Percentiles rank a stretch among this genome's conserved stretches.
Conservation (phyloP, 2,888 invertebrate genomes). For the Chloroclystis v-ata region DNA sequence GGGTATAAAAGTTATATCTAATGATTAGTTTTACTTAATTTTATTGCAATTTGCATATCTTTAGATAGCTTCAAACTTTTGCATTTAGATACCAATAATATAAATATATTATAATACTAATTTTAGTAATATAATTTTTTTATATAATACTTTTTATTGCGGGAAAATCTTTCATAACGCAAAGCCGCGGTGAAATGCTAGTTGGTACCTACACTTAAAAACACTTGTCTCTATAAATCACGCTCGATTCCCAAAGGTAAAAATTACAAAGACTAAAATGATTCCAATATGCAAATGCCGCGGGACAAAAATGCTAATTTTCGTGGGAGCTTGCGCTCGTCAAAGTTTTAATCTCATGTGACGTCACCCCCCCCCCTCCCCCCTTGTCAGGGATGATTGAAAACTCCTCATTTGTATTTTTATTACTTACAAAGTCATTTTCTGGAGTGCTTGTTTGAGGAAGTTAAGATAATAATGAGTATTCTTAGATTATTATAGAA, state of each 20-base stretch:
- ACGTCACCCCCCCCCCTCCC: slow-evolving; percentile 48
- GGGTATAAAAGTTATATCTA: no score
- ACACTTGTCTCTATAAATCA: background rate
- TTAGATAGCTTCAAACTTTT: no score
- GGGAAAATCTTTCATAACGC: no score
- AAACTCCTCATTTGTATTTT: slow-evolving; percentile 75
- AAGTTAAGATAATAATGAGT: background rate
- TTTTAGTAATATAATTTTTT: no score
- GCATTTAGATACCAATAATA: no score
- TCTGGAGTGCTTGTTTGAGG: slow-evolving; percentile 45
- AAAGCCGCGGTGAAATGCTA: no score
- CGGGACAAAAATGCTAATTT: slow-evolving; percentile 73
- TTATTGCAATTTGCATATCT: no score
- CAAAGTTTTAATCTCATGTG: slow-evolving; percentile 78
- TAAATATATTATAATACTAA: no score
- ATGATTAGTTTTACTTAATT: no score
- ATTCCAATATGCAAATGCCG: slow-evolving; percentile 64
- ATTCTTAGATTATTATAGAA: no score
- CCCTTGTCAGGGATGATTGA: slow-evolving; percentile 75
- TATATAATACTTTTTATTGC: no score
- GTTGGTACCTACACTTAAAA: no score
- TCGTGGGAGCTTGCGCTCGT: slow-evolving; percentile 72
- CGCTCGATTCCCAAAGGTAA: slow-evolving; percentile 30
- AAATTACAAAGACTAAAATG: slow-evolving; percentile 52
- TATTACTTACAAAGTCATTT: slow-evolving; percentile 76